Evolutionary conservation across 2,797 vertebrate genomes (phyloP).

Genomic region (Chaenodraco wilsoni): DNA sequence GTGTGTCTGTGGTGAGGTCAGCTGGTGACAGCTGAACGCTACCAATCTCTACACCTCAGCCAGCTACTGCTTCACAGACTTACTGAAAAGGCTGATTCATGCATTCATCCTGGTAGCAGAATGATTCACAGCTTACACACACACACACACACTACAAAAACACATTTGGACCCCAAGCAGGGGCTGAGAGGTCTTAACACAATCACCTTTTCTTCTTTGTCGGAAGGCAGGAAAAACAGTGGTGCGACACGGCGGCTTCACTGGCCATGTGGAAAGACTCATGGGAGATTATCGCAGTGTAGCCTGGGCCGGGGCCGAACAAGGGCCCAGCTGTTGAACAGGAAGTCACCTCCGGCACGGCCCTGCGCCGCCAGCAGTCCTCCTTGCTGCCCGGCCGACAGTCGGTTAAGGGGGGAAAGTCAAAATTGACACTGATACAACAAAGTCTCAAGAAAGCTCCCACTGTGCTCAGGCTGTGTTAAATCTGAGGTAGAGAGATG

Average conservation of each 20-base stretch:
- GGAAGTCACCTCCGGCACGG: constrained; percentile 80
- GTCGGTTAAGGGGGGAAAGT: constrained; percentile 61
- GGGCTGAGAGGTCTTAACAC: constrained; percentile 70
- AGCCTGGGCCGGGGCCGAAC: constrained; percentile 54
- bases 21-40: constrained; percentile 82
- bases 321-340: constrained; percentile 82
- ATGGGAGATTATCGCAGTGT: constrained; percentile 76
- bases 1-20: constrained; percentile 80
- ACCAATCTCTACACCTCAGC: constrained; percentile 75
- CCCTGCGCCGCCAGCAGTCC: constrained; percentile 69
- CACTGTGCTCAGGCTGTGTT: constrained; percentile 66
- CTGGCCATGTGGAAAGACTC: constrained; percentile 79
- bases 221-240: constrained; percentile 78
- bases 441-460: constrained; percentile 78
- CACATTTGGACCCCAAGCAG: constrained; percentile 69
- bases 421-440: constrained; percentile 74
- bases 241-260: constrained; percentile 75
- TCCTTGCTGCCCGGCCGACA: constrained; percentile 56
- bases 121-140: constrained; percentile 66
- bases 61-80: constrained; percentile 70
- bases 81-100: constrained; percentile 82
- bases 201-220: constrained; percentile 84
- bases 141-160: constrained; percentile 62
- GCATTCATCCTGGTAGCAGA: constrained; percentile 67
- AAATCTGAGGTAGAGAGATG: constrained; percentile 39